Evolutionary conservation across 92 coral and sea anemone genomes (phyloP).

Genomic region (Actinostola sp.): DNA sequence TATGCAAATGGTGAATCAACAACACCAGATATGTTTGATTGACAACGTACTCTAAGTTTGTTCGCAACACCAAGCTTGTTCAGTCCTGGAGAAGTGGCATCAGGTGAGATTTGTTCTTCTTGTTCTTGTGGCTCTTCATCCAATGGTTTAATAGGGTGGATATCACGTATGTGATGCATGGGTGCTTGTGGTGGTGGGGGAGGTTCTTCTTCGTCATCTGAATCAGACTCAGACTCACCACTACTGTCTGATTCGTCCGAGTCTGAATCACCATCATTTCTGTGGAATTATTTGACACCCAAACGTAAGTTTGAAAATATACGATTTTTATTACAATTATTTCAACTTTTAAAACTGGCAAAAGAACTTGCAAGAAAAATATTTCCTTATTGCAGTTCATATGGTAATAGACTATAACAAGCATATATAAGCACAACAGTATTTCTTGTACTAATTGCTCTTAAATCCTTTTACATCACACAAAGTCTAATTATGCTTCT

Average conservation of each 20-base stretch:
- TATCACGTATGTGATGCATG: conserved; percentile 15
- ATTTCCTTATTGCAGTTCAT: too few species aligned
- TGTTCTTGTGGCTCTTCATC: conserved; percentile 23
- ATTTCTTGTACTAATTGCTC: too few species aligned
- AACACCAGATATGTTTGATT: not conserved
- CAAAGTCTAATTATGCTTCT: too few species aligned
- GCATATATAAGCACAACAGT: too few species aligned
- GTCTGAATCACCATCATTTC: conserved; percentile 68
- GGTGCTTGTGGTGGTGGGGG: conserved; percentile 2
- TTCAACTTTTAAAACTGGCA: too few species aligned
- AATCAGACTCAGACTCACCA: conserved; percentile 83
- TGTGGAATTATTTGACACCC: too few species aligned
- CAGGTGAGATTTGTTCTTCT: conserved; percentile 16
- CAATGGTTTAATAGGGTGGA: conserved; percentile 28
- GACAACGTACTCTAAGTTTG: not conserved
- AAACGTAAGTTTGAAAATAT: too few species aligned
- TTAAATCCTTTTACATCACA: too few species aligned
- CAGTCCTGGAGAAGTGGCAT: conserved; percentile 3
- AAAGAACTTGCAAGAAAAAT: too few species aligned
- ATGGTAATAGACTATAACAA: too few species aligned
- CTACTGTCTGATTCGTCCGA: conserved; percentile 80
- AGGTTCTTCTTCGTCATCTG: conserved; percentile 77
- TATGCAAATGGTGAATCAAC: not conserved
- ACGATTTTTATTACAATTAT: too few species aligned
- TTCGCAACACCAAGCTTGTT: not conserved